These are phyloP conservation scores for Sarcophaga peregrina DNA, from an alignment of 1,140 invertebrate genomes.

Conservation along the genomic window DNA sequence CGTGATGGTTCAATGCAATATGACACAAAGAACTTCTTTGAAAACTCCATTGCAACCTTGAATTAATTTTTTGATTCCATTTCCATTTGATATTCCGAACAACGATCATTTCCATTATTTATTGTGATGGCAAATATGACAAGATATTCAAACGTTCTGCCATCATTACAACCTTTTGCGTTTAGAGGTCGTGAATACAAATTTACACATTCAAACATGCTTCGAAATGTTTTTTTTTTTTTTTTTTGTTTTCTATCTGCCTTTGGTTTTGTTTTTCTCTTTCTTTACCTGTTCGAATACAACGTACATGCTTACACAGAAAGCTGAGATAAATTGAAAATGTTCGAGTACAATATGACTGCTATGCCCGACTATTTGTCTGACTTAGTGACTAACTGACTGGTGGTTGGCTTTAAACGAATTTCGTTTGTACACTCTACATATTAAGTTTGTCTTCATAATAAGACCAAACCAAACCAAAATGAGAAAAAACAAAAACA, in stretches of 20 bases:
- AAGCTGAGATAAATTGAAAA: neutral
- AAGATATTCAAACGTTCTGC: neutral
- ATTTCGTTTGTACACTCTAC: neutral
- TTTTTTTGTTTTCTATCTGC: neutral
- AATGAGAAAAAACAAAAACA: neutral
- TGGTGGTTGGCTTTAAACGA: constrained; percentile 8
- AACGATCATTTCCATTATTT: neutral
- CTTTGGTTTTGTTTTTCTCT: neutral
- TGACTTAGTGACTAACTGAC: neutral
- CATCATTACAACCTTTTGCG: constrained; percentile 9
- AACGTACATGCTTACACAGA: neutral
- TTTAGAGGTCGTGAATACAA: neutral
- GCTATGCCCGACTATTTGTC: too few species aligned
- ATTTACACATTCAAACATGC: neutral
- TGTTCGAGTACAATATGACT: neutral
- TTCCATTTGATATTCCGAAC: neutral
- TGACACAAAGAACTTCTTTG: too few species aligned
- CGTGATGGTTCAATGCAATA: too few species aligned
- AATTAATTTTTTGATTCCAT: too few species aligned
- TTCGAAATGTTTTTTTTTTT: neutral
- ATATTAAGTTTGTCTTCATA: neutral
- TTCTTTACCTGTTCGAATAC: neutral
- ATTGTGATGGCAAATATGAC: neutral
- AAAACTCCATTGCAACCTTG: too few species aligned
- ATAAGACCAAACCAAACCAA: neutral